Evolutionary conservation across 2,113 vertebrate genomes (phyloP).

Genomic region (Sylvietta virens): DNA sequence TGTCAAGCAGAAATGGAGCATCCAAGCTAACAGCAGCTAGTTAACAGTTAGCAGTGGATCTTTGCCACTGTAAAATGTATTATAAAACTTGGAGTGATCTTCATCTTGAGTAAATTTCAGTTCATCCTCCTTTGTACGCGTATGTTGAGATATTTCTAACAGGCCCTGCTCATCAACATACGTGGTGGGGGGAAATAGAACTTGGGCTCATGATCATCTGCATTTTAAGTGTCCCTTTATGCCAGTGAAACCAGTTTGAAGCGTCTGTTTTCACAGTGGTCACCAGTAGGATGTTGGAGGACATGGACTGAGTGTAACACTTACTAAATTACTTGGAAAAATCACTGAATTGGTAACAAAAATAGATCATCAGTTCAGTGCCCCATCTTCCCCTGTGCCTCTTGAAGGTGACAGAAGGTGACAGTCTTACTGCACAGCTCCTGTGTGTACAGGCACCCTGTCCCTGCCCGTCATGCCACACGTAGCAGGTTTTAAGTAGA

Average conservation of each 20-base stretch:
- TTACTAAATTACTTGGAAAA: not conserved
- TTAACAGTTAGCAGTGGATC: not conserved
- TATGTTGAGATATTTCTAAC: not conserved
- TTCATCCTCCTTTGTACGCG: not conserved
- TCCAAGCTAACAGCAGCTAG: not conserved
- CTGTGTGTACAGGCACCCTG: not conserved
- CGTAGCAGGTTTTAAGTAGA: not conserved
- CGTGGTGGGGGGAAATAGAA: not conserved
- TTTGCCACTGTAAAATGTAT: not conserved
- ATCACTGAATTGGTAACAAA: not conserved
- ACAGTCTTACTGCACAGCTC: not conserved
- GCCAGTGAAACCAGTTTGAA: not conserved
- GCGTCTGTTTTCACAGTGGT: not conserved
- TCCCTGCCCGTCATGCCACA: not conserved
- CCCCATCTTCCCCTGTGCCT: not conserved
- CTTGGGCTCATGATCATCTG: not conserved
- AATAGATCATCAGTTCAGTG: not conserved
- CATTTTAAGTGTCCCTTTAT: not conserved
- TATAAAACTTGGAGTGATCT: not conserved
- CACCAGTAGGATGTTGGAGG: not conserved
- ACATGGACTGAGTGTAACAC: not conserved
- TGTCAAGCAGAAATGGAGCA: too few relatives aligned
- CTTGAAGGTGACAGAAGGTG: not conserved
- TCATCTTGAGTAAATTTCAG: not conserved
- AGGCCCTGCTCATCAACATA: rapidly evolving